Base-by-base conservation (phyloP, 1,140 invertebrate species). In the Drosophila navojoa region DNA sequence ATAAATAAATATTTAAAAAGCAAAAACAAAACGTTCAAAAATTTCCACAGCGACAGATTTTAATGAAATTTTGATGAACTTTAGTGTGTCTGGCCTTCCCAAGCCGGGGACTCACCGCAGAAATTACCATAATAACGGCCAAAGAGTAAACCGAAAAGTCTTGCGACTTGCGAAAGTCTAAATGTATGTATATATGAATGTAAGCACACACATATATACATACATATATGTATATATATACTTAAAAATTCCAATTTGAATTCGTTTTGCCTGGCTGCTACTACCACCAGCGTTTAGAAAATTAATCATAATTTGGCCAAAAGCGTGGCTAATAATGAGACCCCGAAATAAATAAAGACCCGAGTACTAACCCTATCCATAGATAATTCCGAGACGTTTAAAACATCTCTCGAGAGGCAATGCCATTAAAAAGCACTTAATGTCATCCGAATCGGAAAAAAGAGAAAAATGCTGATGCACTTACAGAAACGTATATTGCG, bases 351-450 rank as follows among this genome's bases (percentile, higher is more conserved):
- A 16, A 45, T 7, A 15, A 69, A 47, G 29, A 58, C 55, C 55
- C 55, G 29, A 40, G 40, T 16, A 45, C 50, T 42, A 19, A 11
- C 53, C 13, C n/a, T 47, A 7, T 5, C 49, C 38, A n/a, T 38
- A 54, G 19, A 15, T 22, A 42, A 16, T 52, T 4, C 5, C 29
- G 15, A 35, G 10, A 13, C 27, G 25, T 15, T 62, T 58, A 59
- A 62, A 68, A 62, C 62, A 44, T 19, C 42, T 44, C n/a, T 19
- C 49, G 49, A 49, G 49, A 52, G 68, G 6, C n/a, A 50, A 69
- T 67, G 71, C 75, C 71, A 86, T 86, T 86, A 86, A 86, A 87
- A 87, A 62, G 59, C 82, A 86, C 75, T 86, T 86, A 87, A 71
- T 73, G 63, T 76, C 60, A 54, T 35, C 49, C 40, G 29, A 38